phyloP scores from a whole-genome alignment of 2,113 vertebrate genomes.

The Phocoena sinus region DNA sequence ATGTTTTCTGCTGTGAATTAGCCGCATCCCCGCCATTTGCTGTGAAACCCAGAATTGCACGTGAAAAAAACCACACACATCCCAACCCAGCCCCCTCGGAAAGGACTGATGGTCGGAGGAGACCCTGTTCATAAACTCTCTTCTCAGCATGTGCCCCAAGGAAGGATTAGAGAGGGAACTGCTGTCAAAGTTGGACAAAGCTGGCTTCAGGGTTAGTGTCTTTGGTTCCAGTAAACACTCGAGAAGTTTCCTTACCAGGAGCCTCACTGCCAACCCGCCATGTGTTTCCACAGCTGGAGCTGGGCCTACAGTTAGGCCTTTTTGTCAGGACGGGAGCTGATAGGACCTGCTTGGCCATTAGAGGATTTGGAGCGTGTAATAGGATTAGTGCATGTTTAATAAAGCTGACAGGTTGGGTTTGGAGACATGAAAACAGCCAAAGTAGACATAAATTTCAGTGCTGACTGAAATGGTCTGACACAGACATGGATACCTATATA shows the following conservation, averaged over 20 bases:
- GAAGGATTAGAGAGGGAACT: not conserved
- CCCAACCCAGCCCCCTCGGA: not conserved
- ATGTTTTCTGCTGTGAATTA: not conserved
- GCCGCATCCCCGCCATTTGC: accelerated
- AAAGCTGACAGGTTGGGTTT: constrained; percentile 63
- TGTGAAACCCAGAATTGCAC: not conserved
- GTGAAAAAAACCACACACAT: not conserved
- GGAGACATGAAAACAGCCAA: constrained; percentile 44
- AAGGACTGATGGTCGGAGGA: not conserved
- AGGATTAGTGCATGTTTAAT: constrained; percentile 72
- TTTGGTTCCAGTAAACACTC: not conserved
- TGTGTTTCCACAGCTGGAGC: not conserved
- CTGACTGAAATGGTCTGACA: not conserved
- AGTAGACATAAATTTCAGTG: not conserved
- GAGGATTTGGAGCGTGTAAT: constrained; percentile 64
- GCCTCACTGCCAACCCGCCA: not conserved
- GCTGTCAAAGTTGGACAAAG: not conserved
- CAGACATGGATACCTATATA: not conserved
- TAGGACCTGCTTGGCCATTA: constrained; percentile 31
- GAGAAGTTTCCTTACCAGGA: not conserved
- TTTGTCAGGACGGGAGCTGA: constrained; percentile 24
- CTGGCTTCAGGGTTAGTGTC: not conserved
- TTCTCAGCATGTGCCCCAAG: not conserved
- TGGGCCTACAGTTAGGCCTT: not conserved
- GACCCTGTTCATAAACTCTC: no score